Evolutionary conservation across 2,113 vertebrate genomes (phyloP).

Genomic region (Saguinus midas): DNA sequence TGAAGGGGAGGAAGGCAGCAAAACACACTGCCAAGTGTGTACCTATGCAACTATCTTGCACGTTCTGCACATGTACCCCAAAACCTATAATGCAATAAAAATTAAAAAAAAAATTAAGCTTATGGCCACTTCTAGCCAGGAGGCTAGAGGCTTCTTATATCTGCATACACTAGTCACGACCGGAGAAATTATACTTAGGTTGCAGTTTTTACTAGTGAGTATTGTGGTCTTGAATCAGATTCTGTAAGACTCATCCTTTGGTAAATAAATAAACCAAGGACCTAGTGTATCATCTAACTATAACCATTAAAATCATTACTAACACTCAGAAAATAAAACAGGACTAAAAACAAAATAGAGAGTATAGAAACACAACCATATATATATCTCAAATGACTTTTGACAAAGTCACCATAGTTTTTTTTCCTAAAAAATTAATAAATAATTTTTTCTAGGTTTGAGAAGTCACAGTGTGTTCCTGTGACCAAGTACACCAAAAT

Average conservation of each 20-base stretch:
- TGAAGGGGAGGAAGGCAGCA: too few relatives aligned
- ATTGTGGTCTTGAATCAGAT: neutral
- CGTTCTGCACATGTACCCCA: too few relatives aligned
- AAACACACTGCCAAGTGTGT: too few relatives aligned
- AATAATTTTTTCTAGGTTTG: constrained; percentile 45
- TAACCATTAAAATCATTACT: neutral
- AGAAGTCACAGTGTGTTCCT: constrained; percentile 52
- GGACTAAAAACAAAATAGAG: neutral
- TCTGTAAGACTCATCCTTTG: constrained; percentile 18
- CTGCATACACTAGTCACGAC: neutral
- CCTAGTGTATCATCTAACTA: neutral
- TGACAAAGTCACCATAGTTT: neutral
- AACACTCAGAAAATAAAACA: constrained; percentile 8
- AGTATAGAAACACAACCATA: neutral
- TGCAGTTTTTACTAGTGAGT: neutral
- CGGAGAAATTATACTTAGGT: neutral
- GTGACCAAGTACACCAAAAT: constrained; percentile 41
- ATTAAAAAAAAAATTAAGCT: neutral
- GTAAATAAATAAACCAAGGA: neutral
- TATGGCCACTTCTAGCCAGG: neutral
- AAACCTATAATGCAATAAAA: too few relatives aligned
- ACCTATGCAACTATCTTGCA: too few relatives aligned
- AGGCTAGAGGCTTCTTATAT: neutral
- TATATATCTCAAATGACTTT: neutral
- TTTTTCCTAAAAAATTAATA: neutral